Evolutionary conservation across 2,113 vertebrate species (phyloP), one percentile per base, ranked within the genome.

Genomic region (Sphaerodactylus townsendi): DNA sequence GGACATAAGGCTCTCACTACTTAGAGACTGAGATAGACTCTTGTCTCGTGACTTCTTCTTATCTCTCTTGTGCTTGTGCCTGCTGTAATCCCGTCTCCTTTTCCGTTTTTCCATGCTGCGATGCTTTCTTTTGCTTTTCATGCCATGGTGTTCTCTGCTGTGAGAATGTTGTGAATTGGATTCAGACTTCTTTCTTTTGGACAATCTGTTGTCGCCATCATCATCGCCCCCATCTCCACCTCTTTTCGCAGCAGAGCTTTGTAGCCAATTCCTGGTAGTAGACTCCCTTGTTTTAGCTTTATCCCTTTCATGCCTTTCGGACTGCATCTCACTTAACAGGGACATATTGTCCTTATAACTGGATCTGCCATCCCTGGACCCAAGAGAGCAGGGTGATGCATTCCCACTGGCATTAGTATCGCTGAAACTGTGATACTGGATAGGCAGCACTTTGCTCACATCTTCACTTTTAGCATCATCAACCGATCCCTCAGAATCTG

Each of bases 401-500:
- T 96, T 96, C 59, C 89, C 93, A 90, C 95, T 97, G 62, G 83
- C 92, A 87, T 96, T 96, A 77, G 92, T 95, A 11, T 96, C 95
- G 68, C 87, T 94, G 83, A 95, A 96, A 73, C 91, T 95, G 15
- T 33, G 93, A 88, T 96, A 97, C 28, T 94, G 96, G 33, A 97
- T 94, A 81, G 97, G 96, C 66, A 87, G 94, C 86, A 96, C 94
- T 30, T 95, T 92, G 70, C 91, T 94, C 70, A 83, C 86, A 0
- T 92, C 91, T 87, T 96, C 96, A 44, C 78, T 91, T 53, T 92
- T 94, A 30, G 96, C 96, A 4, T 96, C 96, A 68, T 82, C 89
- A 11, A 91, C 86, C 13, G 97, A 97, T 5, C 96, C 96, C 68
- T 97, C 97, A 11, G 96, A 96, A 91, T 99, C 96, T 0, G 98